Base-by-base conservation (phyloP, 2,888 invertebrate species). In the Lymantria monacha region DNA sequence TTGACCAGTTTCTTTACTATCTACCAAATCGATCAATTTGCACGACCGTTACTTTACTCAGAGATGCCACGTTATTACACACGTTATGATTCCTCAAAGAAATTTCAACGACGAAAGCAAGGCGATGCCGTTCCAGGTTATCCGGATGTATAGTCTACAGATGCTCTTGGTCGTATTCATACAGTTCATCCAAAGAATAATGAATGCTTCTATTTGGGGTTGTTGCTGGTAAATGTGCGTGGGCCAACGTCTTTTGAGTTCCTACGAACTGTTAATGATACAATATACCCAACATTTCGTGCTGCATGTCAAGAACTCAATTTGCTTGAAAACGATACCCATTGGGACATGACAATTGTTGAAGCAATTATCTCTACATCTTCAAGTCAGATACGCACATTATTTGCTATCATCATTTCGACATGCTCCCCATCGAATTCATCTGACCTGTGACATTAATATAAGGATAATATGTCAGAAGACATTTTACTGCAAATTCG, bases 391-490 rank as follows among this genome's bases (percentile, higher is more conserved):
- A 65, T 75, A 55, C 66, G 70, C 53, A 58, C 69, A 54, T 60
- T 76, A 56, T 74, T 71, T 50, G 59, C 70, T 53, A 66, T 70
- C 30, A 67, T 72, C 10, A 59, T 73, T 51, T 59, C 67, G 14
- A 41, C 41, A 41, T 41, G 41, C 15, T 14, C 13, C 15, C 41
- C 41, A 41, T 41, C n/a, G n/a, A n/a, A n/a, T n/a, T n/a, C n/a
- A n/a, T n/a, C 41, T 50, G 40, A 55, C 50, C 54, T 74, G 56
- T 72, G 74, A 69, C 30, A 70, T 52, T 70, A 68, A 63, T 65
- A 72, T 50, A 69, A 72, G 53, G 59, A 74, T 60, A 51, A 44
- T 43, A 70, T 72, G 69, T 62, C 55, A 48, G 69, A 72, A 60
- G 65, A 65, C 49, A 72, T 72, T 51, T 69, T 72, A 63, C 61